Evolutionary conservation across 2,888 invertebrate species (phyloP).

Genomic region (Epsilonema sp.): DNA sequence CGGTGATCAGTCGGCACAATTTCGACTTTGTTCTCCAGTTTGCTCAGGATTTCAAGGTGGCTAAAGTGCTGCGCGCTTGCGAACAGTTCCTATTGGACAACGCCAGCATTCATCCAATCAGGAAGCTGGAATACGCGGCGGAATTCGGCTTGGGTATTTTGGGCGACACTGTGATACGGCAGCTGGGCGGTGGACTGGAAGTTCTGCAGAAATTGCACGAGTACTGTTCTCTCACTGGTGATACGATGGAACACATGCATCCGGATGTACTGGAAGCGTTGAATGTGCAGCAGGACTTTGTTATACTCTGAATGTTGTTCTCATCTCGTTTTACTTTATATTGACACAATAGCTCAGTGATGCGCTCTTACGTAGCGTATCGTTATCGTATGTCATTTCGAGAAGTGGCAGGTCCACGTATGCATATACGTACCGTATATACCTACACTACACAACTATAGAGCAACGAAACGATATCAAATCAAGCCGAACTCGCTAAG

Average conservation of each 20-base stretch:
- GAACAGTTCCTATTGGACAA: conserved; percentile 15
- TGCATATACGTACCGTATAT: too few relatives aligned
- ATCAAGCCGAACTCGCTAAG: too few relatives aligned
- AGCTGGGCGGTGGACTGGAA: conserved; percentile 1
- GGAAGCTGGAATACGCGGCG: conserved; percentile 14
- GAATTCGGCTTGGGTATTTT: conserved; percentile 7
- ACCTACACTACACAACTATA: too few relatives aligned
- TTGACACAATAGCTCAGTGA: too few relatives aligned
- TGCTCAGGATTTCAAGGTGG: conserved; percentile 13
- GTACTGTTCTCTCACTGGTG: conserved; percentile 14
- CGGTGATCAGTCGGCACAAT: conserved; percentile 16
- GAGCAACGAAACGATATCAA: too few relatives aligned
- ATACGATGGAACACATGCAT: conserved; percentile 14
- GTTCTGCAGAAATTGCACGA: conserved; percentile 10
- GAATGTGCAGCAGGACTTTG: background rate
- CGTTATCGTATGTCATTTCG: too few relatives aligned
- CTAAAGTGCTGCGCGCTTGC: conserved; percentile 13
- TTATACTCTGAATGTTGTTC: too few relatives aligned
- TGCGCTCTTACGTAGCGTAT: too few relatives aligned
- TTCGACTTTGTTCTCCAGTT: conserved; percentile 12
- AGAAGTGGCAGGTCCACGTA: too few relatives aligned
- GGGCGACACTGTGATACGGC: conserved; percentile 6
- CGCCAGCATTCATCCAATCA: conserved; percentile 14
- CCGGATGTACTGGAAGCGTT: conserved; percentile 12
- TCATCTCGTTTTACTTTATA: background rate